Base-by-base conservation (phyloP, 2,113 vertebrate genomes). In the Anolis sagrei region DNA sequence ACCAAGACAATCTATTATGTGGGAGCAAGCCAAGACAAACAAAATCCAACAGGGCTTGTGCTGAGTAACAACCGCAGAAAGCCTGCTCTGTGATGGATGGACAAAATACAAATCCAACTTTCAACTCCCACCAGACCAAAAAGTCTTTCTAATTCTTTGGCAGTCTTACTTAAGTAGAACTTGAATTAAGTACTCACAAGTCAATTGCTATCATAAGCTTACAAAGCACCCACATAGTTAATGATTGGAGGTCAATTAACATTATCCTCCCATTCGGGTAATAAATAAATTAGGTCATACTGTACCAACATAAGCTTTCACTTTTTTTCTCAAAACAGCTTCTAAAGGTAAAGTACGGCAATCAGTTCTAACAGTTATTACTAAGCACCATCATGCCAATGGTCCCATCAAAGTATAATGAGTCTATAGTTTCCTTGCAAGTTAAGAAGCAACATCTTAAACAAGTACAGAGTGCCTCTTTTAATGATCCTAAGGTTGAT, bases 1-100 rank as follows among this genome's bases (percentile, higher is more conserved):
- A 70, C 83, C 89, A 21, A 81, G 58, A 62, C 58, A 79, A 88
- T 39, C 81, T 9, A 75, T 66, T 85, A 87, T 72, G 83, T 88
- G 91, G 82, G 80, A 89, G 79, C 4, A 49, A 5, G 27, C 39
- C 86, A 62, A 39, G 7, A 89, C 54, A 62, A 74, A 91, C 27
- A 5, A 86, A 87, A 0, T 1, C 32, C 81, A 89, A 48, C 1
- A 82, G 79, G 16, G 88, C 13, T 21, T 88, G 72, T 88, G 39
- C 89, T 82, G 90, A 86, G 36, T n/a, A 89, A 79, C 16, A 72
- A 79, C 0, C 0, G 61, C 44, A 92, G 36, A 82, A 87, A 82
- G 70, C 68, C 2, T 86, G 21, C 32, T 58, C 13, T 64, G 80
- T 25, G 51, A 29, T 85, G 51, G 19, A 4, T 7, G 6, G 51